Percentiles rank a stretch among this genome's conserved stretches.
These are phyloP conservation scores for Lepus timidus DNA, from an alignment of 2,113 vertebrate species.

Conservation along the genomic window DNA sequence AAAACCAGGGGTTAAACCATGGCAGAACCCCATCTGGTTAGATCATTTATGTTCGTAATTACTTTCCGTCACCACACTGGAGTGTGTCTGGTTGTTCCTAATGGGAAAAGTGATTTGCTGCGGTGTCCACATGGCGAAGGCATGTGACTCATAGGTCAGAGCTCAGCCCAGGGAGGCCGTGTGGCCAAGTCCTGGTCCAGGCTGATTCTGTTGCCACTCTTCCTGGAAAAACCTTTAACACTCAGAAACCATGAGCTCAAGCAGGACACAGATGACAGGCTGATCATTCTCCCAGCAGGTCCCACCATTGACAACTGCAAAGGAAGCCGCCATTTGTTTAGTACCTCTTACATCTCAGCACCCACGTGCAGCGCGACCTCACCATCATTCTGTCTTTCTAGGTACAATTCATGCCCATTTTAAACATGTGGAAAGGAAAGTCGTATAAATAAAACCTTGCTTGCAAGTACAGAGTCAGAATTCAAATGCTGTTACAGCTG, in stretches of 20 bases:
- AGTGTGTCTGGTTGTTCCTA: constrained; percentile 74
- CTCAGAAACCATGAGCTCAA: not conserved
- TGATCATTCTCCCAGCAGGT: not conserved
- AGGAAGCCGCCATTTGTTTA: accelerated
- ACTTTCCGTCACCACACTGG: constrained; percentile 75
- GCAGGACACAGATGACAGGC: too few species aligned
- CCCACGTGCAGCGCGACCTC: accelerated
- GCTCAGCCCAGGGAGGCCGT: not conserved
- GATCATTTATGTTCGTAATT: constrained; percentile 74
- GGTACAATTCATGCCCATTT: not conserved
- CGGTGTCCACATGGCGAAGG: constrained; percentile 45
- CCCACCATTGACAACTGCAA: not conserved
- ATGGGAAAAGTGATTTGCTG: constrained; percentile 81
- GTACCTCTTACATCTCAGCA: accelerated
- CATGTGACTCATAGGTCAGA: constrained; percentile 70
- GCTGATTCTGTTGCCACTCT: not conserved
- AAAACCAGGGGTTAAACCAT: constrained; percentile 66
- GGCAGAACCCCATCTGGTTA: constrained; percentile 71
- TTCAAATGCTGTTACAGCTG: not conserved
- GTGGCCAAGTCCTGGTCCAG: not conserved
- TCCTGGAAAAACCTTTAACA: not conserved
- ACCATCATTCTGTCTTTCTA: not conserved
- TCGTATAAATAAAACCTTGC: not conserved
- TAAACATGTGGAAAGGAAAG: not conserved
- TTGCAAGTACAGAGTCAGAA: not conserved